Evolutionary conservation across 2,797 vertebrate species (phyloP), one percentile per base, ranked within the genome.

Genomic region (Rhabdomys pumilio): DNA sequence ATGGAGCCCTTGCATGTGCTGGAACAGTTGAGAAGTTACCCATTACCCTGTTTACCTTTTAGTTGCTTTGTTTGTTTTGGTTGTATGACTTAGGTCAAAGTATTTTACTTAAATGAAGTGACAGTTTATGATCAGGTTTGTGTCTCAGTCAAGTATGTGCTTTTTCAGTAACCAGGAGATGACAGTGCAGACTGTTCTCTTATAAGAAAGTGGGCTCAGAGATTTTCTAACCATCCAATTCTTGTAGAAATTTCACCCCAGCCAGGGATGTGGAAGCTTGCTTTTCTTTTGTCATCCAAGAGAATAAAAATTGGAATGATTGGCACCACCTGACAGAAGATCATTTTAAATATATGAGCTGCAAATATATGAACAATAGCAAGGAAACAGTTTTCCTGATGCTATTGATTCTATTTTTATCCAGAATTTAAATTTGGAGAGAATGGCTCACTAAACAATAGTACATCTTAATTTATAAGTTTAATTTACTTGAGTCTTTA

Each of bases 341-440:
- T 84, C 31, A 81, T 85, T 86, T 65, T 73, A 63, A 81, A 93
- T 47, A 29, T 77, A 1, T 82, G 31, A 14, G 5, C 53, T 80
- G 29, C 31, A 53, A 84, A 77, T 53, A 91, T 67, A 10, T 83
- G 8, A 89, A 34, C 41, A 44, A 17, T 77, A 53, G 14, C 38
- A 82, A 76, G 29, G 69, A 90, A 90, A 77, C 0, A 13, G 8
- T 7, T 80, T 87, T 75, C 6, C n/a, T 92, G 77, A 61, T 92
- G 53, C 31, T 29, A 11, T 79, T 90, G 13, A 44, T 73, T 86
- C 55, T 65, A 5, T 57, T 95, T 92, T 91, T 87, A 3, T 84
- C 76, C 80, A 89, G 41, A 97, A 80, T 20, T 93, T 89, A 87
- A 95, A 72, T 57, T 81, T 59, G 6, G 22, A 6, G 31, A 53